phyloP scores from a whole-genome alignment of 1,140 invertebrate species.

The Scaptomyza pallida region DNA sequence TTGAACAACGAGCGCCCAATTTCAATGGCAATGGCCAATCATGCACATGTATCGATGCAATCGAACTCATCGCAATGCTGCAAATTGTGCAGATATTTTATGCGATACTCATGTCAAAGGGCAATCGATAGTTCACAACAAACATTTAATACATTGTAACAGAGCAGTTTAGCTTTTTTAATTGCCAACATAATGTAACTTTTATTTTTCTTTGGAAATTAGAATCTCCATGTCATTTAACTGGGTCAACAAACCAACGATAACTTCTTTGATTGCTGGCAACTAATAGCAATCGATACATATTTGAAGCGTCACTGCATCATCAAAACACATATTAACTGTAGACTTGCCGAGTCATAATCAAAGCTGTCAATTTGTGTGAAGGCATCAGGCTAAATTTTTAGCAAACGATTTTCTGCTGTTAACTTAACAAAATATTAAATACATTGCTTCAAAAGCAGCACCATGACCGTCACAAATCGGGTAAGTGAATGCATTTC shows the following conservation, averaged over 20 bases:
- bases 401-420: neutral
- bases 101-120: neutral
- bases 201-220: neutral
- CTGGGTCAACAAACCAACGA: no score
- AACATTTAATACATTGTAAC: neutral
- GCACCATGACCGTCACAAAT: slow-evolving; percentile 73
- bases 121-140: neutral
- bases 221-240: neutral
- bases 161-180: neutral
- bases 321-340: neutral
- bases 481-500: slow-evolving; percentile 47
- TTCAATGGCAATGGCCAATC: neutral
- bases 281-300: slow-evolving; percentile 8
- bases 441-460: neutral
- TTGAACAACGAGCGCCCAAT: neutral
- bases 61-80: neutral
- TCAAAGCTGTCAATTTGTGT: slow-evolving; percentile 5
- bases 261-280: neutral
- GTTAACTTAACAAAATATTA: neutral
- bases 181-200: neutral
- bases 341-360: slow-evolving; percentile 51
- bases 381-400: neutral
- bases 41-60: neutral
- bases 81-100: neutral
- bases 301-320: neutral